A percentile compares a stretch with the other conserved stretches of the same genome.
Conservation (phyloP, 1,140 invertebrate species). For the Pseudachorutes palmiensis region DNA sequence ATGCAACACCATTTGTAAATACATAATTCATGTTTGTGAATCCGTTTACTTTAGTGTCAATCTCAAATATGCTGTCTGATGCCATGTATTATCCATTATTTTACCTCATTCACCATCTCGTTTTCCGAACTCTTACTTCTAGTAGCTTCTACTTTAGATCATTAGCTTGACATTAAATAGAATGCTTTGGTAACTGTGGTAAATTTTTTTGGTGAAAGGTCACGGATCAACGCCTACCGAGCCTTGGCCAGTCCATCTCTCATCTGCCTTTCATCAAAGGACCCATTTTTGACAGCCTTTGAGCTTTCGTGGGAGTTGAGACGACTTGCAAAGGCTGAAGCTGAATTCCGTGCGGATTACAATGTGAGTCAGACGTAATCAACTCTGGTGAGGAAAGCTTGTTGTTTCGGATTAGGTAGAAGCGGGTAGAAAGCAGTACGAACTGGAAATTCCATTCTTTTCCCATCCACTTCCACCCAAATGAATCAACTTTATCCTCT, state of each 20-base stretch:
- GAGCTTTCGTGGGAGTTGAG: conserved; percentile 83
- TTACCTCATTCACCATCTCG: too few relatives aligned
- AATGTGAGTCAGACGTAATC: conserved; percentile 50
- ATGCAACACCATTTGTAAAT: too few relatives aligned
- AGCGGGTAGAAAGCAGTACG: background rate
- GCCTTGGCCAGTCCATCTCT: conserved; percentile 80
- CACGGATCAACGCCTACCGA: conserved; percentile 82
- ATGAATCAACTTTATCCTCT: too few relatives aligned
- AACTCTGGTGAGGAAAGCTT: background rate
- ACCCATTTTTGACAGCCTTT: conserved; percentile 86
- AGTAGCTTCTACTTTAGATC: too few relatives aligned
- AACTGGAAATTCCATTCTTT: background rate
- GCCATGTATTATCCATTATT: too few relatives aligned
- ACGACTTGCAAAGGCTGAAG: conserved; percentile 75
- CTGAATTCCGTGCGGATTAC: conserved; percentile 84
- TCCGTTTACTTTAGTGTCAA: too few relatives aligned
- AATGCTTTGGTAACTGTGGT: too few relatives aligned
- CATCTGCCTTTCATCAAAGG: conserved; percentile 82
- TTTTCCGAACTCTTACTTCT: too few relatives aligned
- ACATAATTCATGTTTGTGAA: too few relatives aligned
- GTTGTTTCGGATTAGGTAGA: background rate
- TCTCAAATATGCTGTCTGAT: too few relatives aligned
- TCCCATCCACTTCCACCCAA: background rate
- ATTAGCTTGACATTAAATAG: too few relatives aligned
- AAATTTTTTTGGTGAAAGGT: background rate